Base-by-base conservation (phyloP, 2,888 invertebrate species). In the Ichneumoninae sp. region DNA sequence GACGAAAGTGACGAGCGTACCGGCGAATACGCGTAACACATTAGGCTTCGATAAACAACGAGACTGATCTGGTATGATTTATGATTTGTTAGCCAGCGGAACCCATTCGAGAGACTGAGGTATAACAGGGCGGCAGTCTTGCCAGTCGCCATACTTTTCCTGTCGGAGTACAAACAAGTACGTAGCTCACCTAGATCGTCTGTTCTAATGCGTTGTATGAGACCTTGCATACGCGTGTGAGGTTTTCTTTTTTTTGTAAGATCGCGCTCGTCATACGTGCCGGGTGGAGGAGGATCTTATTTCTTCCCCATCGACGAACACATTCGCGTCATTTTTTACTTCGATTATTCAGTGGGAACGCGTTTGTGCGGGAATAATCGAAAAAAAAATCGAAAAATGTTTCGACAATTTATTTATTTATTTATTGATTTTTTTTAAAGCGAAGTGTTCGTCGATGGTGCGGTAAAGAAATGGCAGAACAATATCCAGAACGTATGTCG, bases 81-180 rank as follows among this genome's bases (percentile, higher is more conserved):
- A 90, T 93, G 92, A 94, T 95, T 95, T 95, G 94, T 95, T 95
- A 96, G 96, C 96, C 96, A 95, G 95, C 96, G 95, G 96, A 96
- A 95, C 95, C 96, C 94, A 96, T 96, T 95, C 95, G 95, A 95
- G 96, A 96, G 95, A 96, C 96, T 95, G 96, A 96, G 95, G 96
- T 96, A 95, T 96, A 96, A 95, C 94, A 94, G 94, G 94, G 94
- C 94, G 94, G 94, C 94, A 94, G 94, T 94, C 94, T 94, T 94
- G 94, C 90, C 91, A 91, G 92, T 92, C 93, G 92, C 92, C 92
- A 93, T 92, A 92, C 94, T 94, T 94, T 94, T 94, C 94, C 94
- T 94, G 94, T 95, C 94, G 95, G 94, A 94, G 94, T 94, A 94
- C 94, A 94, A 95, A 95, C 95, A 95, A 95, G 95, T 95, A 95